Percentiles rank a stretch among this genome's conserved stretches.
These are phyloP conservation scores for Lasius fuliginosus DNA, from an alignment of 2,888 invertebrate species.

Conservation along the genomic window DNA sequence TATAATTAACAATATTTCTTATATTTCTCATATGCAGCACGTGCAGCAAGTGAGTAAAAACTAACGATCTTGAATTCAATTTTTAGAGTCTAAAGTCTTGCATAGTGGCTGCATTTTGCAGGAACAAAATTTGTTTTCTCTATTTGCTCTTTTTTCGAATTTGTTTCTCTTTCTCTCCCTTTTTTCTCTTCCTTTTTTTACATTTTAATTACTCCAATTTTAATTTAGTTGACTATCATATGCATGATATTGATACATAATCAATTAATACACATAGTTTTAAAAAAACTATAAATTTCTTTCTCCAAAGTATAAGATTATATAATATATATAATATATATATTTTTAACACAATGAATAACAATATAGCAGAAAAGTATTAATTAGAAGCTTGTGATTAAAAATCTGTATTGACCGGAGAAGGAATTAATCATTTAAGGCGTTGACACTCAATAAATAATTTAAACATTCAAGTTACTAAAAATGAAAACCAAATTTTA, in stretches of 20 bases:
- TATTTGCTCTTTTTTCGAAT: background rate
- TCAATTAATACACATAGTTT: background rate
- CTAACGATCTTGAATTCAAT: background rate
- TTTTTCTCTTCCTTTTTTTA: no score
- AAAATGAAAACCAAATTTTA: background rate
- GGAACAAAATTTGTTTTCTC: background rate
- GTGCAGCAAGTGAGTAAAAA: constrained; percentile 83
- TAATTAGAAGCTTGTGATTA: background rate
- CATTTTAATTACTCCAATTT: background rate
- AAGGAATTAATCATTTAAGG: background rate
- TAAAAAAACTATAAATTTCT: background rate
- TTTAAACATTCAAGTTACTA: background rate
- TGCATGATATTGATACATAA: background rate
- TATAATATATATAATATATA: background rate
- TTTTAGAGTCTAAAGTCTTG: background rate
- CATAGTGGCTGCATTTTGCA: constrained; percentile 11
- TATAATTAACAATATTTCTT: constrained; percentile 36
- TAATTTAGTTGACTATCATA: background rate
- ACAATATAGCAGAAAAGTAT: constrained; percentile 4
- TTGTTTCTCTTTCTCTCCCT: no score
- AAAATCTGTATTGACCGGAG: background rate
- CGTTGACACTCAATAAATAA: background rate
- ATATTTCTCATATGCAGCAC: constrained; percentile 78
- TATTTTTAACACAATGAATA: background rate
- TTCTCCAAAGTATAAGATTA: background rate